A percentile compares a stretch with the other conserved stretches of the same genome.
These are phyloP conservation scores for Anthrax anthrax DNA, from an alignment of 2,888 invertebrate species.

Conservation along the genomic window DNA sequence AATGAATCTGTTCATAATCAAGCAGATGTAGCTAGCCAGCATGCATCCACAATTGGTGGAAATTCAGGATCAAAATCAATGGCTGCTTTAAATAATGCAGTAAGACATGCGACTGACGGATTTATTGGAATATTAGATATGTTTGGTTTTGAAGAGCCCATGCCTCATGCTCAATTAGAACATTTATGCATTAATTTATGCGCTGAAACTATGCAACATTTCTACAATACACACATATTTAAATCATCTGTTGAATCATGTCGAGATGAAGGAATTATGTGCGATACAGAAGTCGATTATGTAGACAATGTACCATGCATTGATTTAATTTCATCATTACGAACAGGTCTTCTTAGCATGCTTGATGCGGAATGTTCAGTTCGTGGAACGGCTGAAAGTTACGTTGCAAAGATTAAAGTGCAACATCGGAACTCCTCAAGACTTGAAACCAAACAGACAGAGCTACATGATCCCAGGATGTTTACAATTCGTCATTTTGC, in stretches of 20 bases:
- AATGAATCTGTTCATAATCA: constrained; percentile 85
- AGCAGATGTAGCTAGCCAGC: constrained; percentile 69
- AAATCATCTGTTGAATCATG: constrained; percentile 88
- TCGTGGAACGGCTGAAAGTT: constrained; percentile 62
- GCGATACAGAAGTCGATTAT: constrained; percentile 83
- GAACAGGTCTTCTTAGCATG: constrained; percentile 82
- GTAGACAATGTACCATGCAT: constrained; percentile 90
- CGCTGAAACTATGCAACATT: constrained; percentile 95
- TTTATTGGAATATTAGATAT: constrained; percentile 92
- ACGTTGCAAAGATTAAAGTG: constrained; percentile 63
- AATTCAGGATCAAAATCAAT: constrained; percentile 77
- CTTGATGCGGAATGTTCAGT: constrained; percentile 84
- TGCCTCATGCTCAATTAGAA: constrained; percentile 71
- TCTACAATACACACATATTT: constrained; percentile 94
- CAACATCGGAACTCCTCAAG: constrained; percentile 74
- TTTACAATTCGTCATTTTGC: constrained; percentile 89
- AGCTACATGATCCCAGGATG: constrained; percentile 61
- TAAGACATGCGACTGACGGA: constrained; percentile 83
- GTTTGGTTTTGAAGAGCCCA: constrained; percentile 92
- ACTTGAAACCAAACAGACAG: constrained; percentile 52
- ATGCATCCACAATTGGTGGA: constrained; percentile 66
- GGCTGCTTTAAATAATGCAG: constrained; percentile 84
- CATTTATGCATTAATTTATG: constrained; percentile 90
- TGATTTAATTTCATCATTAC: constrained; percentile 83
- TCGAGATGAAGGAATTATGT: constrained; percentile 80